Base-by-base conservation (phyloP, 1,140 invertebrate species). In the Drosophila suzukii region DNA sequence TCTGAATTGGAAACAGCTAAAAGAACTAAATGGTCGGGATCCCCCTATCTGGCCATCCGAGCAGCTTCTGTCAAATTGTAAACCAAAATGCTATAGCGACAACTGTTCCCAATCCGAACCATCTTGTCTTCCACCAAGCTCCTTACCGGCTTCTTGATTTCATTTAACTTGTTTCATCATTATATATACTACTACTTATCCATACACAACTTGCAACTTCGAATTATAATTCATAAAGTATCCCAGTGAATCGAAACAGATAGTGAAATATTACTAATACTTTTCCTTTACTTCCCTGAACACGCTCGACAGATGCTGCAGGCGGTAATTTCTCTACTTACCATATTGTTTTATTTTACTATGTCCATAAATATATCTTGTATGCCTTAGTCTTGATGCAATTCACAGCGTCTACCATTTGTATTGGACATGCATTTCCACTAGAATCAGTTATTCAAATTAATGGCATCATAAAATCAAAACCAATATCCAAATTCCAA, bases 291-390 rank as follows among this genome's bases (percentile, higher is more conserved):
- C 80, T 89, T 62, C 73, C 79, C 66, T 55, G 58, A 50, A 50
- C 78, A 90, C 84, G 90, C 83, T 85, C 72, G 75, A 91, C 90
- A 91, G 90, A 91, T 91, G 90, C 90, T 80, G 90, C 90, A 85
- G 90, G 90, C 90, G 90, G 90, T 90, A 91, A 91, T 74, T 81
- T 82, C 61, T 77, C 51, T 27, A 79, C 32, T 70, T 77, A 41
- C 59, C 47, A 36, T 56, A 50, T 46, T 57, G 51, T 59, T 50
- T 62, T 62, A 63, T 55, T 34, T 15, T 50, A 65, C 41, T 58
- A 36, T 51, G 44, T 71, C 34, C 66, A 56, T 47, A 43, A 47
- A 53, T 76, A 44, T 77, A 43, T 36, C 20, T 70, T 57, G 53
- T 74, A 78, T 67, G 68, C 60, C 53, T 55, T 72, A 44, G 53